Conservation (phyloP, 2,888 invertebrate species). For the Scrobipalpa costella region DNA sequence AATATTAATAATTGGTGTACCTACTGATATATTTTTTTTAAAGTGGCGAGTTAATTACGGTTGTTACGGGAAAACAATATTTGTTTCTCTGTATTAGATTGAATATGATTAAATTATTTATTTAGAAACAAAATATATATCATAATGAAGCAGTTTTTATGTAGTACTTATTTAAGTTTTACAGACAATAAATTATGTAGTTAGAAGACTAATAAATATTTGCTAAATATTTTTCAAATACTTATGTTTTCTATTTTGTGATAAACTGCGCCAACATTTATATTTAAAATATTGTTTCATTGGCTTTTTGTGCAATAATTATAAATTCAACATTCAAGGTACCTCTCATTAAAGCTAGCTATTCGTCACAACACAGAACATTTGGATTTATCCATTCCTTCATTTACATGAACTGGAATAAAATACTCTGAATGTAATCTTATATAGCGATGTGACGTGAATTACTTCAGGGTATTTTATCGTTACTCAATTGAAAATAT, state of each 20-base stretch:
- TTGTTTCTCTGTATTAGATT: too few species aligned
- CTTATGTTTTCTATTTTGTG: too few species aligned
- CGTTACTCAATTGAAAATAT: background rate
- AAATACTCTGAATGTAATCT: background rate
- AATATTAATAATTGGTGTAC: too few species aligned
- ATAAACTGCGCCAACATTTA: background rate
- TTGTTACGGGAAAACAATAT: too few species aligned
- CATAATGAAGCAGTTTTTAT: too few species aligned
- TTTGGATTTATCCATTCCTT: slow-evolving; percentile 5
- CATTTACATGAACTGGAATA: background rate
- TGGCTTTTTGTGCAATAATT: slow-evolving; percentile 16
- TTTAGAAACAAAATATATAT: too few species aligned
- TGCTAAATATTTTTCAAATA: too few species aligned
- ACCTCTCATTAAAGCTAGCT: slow-evolving; percentile 11
- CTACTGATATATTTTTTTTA: too few species aligned
- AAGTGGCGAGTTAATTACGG: too few species aligned
- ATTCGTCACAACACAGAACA: slow-evolving; percentile 21
- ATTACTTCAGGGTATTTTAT: slow-evolving; percentile 2
- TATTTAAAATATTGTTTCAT: background rate
- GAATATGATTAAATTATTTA: too few species aligned
- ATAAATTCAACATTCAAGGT: background rate
- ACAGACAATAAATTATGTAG: background rate
- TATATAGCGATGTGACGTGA: background rate
- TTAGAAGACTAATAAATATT: too few species aligned
- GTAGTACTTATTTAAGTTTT: too few species aligned